phyloP scores from a whole-genome alignment of 2,113 vertebrate genomes.

The Psilopogon haemacephalus region DNA sequence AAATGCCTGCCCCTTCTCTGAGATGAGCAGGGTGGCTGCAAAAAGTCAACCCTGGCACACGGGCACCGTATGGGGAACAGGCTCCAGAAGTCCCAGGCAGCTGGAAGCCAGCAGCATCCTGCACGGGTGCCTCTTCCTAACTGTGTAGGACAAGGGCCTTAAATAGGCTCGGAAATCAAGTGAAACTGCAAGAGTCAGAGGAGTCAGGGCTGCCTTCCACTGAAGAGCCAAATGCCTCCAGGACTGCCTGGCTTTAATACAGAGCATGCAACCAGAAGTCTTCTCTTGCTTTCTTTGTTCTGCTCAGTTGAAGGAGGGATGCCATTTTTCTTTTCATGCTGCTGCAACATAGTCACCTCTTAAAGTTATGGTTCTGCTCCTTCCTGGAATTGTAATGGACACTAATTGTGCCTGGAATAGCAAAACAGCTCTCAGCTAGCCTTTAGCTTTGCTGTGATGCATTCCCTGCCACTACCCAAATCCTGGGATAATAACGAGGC shows the following conservation, averaged over 20 bases:
- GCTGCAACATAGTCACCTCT: conserved; percentile 55
- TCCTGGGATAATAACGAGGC: conserved; percentile 24
- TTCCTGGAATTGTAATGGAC: conserved; percentile 62
- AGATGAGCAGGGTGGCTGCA: background rate
- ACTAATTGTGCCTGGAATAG: conserved; percentile 48
- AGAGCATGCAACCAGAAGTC: conserved; percentile 36
- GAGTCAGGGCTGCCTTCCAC: background rate
- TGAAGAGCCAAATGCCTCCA: conserved; percentile 49
- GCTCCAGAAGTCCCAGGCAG: background rate
- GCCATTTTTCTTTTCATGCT: conserved; percentile 55
- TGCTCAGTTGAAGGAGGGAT: conserved; percentile 42
- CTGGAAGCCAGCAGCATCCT: background rate
- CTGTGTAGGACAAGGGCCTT: background rate
- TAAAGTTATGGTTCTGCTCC: conserved; percentile 42
- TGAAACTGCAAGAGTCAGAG: background rate
- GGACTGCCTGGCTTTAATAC: conserved; percentile 48
- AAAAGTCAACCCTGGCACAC: background rate
- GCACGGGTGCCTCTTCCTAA: background rate
- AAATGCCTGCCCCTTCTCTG: background rate
- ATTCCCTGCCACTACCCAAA: conserved; percentile 41
- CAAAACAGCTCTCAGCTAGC: conserved; percentile 50
- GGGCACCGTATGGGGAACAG: background rate
- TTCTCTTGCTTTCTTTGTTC: conserved; percentile 63
- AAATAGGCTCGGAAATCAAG: background rate
- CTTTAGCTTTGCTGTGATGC: conserved; percentile 35